Conservation (phyloP, 2,797 vertebrate genomes). For the Crax fasciolata region DNA sequence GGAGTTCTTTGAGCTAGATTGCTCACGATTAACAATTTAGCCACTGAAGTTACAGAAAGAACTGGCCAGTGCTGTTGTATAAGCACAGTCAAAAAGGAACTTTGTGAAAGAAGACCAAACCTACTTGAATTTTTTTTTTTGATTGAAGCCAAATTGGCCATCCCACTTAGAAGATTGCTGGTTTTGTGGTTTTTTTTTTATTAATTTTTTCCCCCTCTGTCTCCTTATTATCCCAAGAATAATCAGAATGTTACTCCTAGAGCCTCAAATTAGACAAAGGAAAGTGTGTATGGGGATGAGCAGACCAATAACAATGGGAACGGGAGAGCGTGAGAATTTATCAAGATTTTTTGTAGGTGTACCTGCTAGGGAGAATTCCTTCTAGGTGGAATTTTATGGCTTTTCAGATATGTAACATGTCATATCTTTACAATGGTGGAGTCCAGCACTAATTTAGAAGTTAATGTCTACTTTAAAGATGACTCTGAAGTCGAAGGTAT, state of each 20-base stretch:
- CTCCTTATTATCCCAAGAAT: not conserved
- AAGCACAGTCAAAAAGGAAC: not conserved
- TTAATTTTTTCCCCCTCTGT: not conserved
- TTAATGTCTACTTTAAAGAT: not conserved
- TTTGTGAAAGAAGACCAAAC: not conserved
- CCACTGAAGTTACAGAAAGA: not conserved
- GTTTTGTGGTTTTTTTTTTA: not conserved
- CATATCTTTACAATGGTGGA: not conserved
- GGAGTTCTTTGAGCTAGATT: not conserved
- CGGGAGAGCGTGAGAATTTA: not conserved
- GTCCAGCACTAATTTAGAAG: not conserved
- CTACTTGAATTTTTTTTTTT: not conserved
- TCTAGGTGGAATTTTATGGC: not conserved
- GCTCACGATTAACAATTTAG: not conserved
- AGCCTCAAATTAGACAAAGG: not conserved
- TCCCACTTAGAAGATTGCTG: not conserved
- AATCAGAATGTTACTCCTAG: not conserved
- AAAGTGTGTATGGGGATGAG: not conserved
- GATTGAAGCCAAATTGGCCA: not conserved
- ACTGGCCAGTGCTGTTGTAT: not conserved
- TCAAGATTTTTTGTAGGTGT: not conserved
- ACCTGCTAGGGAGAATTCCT: not conserved
- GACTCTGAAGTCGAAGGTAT: not conserved
- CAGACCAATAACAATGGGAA: not conserved
- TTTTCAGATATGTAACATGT: not conserved